Evolutionary conservation across 2,797 vertebrate genomes (phyloP).

Genomic region (Xiphophorus birchmanni): DNA sequence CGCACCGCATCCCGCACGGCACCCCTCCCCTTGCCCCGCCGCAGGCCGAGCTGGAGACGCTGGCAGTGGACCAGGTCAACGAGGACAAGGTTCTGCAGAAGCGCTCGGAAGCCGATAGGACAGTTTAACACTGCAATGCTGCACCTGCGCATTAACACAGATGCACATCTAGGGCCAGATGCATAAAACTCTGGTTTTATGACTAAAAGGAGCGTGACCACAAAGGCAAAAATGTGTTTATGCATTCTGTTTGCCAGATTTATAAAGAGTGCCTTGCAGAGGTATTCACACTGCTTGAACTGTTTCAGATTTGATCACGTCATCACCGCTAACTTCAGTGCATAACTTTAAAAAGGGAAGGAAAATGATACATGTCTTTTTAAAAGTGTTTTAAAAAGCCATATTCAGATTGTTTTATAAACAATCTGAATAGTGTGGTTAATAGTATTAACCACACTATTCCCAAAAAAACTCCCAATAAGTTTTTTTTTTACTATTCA

Average conservation of each 20-base stretch:
- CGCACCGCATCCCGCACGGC: slow-evolving; percentile 89
- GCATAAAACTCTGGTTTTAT: slow-evolving; percentile 13
- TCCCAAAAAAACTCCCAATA: no score
- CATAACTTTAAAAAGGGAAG: not conserved
- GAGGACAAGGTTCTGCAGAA: slow-evolving; percentile 89
- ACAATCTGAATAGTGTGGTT: not conserved
- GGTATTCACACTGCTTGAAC: not conserved
- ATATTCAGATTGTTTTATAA: not conserved
- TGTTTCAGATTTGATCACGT: not conserved
- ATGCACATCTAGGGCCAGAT: slow-evolving; percentile 32
- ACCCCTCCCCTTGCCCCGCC: slow-evolving; percentile 60
- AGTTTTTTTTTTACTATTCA: no score
- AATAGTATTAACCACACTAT: no score
- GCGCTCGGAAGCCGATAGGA: slow-evolving; percentile 93
- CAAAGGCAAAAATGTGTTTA: not conserved
- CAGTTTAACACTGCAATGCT: slow-evolving; percentile 85
- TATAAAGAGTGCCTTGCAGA: slow-evolving; percentile 1
- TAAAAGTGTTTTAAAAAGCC: not conserved
- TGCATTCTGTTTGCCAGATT: not conserved
- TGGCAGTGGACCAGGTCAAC: slow-evolving; percentile 93
- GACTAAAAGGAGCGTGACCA: slow-evolving; percentile 2
- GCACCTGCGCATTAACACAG: slow-evolving; percentile 34
- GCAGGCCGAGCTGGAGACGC: slow-evolving; percentile 87
- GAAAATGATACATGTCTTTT: not conserved
- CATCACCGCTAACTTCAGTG: not conserved